A percentile compares a stretch with the other conserved stretches of the same genome.
Evolutionary conservation across 1,140 invertebrate genomes (phyloP).

Genomic region (Drosophila bocki): DNA sequence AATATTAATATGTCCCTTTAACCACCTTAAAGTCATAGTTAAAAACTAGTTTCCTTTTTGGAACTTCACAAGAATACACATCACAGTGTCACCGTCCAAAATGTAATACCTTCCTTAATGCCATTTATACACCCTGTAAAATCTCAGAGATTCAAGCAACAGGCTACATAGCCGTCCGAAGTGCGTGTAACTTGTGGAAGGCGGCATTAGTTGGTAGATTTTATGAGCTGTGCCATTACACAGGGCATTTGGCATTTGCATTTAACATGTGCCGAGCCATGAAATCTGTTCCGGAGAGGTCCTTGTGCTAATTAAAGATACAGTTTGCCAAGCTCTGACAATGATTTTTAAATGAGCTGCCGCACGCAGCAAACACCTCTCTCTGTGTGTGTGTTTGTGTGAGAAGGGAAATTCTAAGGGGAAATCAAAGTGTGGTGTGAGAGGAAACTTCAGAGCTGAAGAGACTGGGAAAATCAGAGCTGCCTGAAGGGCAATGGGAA

Average conservation of each 20-base stretch:
- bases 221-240: conserved; percentile 62
- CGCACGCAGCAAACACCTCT: conserved; percentile 11
- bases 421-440: not conserved
- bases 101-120: no score
- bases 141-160: conserved; percentile 5
- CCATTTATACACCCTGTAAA: not conserved
- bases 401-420: conserved; percentile 4
- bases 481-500: conserved; percentile 8
- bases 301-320: conserved; percentile 71
- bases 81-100: no score
- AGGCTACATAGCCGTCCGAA: conserved; percentile 12
- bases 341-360: conserved; percentile 67
- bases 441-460: conserved; percentile 1
- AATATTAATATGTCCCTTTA: not conserved
- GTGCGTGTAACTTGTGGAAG: conserved; percentile 35
- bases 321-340: conserved; percentile 36
- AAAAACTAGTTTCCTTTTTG: not conserved
- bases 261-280: conserved; percentile 70
- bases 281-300: conserved; percentile 58
- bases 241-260: conserved; percentile 54
- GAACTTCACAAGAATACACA: not conserved
- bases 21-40: not conserved
- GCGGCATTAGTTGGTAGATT: conserved; percentile 71
- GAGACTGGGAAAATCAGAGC: conserved; percentile 14
- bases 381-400: not conserved